These are phyloP conservation scores for Drosophila anomalipes DNA, from an alignment of 2,888 invertebrate genomes.

Conservation along the genomic window DNA sequence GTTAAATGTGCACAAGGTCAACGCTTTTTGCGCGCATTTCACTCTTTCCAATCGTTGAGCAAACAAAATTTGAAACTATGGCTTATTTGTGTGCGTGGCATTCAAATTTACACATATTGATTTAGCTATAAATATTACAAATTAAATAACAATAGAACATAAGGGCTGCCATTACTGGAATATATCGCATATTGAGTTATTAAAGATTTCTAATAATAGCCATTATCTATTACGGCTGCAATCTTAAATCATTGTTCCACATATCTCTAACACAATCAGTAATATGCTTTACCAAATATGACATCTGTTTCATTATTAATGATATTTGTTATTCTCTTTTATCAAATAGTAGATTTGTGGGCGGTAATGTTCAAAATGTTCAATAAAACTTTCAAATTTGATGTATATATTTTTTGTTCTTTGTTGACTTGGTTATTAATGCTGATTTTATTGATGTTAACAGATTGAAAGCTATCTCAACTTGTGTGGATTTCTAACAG, in stretches of 20 bases:
- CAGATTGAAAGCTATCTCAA: not conserved
- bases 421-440: not conserved
- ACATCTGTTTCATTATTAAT: not conserved
- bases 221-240: not conserved
- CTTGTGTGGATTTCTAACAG: not conserved
- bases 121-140: constrained; percentile 13
- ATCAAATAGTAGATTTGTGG: not conserved
- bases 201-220: not conserved
- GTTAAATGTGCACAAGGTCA: constrained; percentile 44
- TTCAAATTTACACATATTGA: constrained; percentile 24
- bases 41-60: not conserved
- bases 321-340: not conserved
- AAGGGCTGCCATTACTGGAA: not conserved
- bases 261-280: not conserved
- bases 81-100: not conserved
- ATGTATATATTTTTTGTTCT: not conserved
- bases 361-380: not conserved
- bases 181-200: not conserved
- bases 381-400: not conserved
- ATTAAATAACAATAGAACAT: not conserved
- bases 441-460: not conserved
- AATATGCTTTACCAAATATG: not conserved
- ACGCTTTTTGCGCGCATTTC: constrained; percentile 14
- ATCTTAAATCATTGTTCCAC: not conserved
- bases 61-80: constrained; percentile 5